These are phyloP conservation scores for Portevinia maculata DNA, from an alignment of 2,888 invertebrate species.

Conservation along the genomic window DNA sequence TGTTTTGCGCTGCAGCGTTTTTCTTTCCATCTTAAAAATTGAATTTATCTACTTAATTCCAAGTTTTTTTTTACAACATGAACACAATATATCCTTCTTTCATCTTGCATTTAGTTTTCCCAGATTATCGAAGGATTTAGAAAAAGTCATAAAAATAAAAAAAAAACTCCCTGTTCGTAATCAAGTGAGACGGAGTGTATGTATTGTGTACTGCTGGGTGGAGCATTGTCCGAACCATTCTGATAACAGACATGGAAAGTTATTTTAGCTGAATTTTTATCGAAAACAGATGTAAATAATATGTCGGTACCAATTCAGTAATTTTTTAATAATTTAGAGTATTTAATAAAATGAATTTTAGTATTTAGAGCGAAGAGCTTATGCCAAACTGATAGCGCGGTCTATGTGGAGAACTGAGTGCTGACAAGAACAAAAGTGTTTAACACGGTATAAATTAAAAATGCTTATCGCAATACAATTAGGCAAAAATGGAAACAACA, in stretches of 20 bases:
- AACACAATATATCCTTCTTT: too few relatives aligned
- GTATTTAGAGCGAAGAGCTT: slow-evolving; percentile 32
- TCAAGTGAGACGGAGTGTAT: too few relatives aligned
- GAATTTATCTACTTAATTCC: too few relatives aligned
- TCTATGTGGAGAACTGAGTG: slow-evolving; percentile 6
- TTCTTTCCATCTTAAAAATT: too few relatives aligned
- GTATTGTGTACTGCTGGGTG: background rate
- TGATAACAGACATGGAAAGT: slow-evolving; percentile 41
- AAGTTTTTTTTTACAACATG: too few relatives aligned
- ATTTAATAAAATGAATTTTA: slow-evolving; percentile 10
- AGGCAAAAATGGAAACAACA: slow-evolving; percentile 29
- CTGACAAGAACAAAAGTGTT: slow-evolving; percentile 22
- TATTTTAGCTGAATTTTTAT: slow-evolving; percentile 33
- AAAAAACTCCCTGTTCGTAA: too few relatives aligned
- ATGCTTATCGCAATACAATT: slow-evolving; percentile 16
- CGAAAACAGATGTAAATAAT: slow-evolving; percentile 43
- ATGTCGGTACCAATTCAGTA: background rate
- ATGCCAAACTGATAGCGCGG: slow-evolving; percentile 28
- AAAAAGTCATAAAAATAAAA: too few relatives aligned
- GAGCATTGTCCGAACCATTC: slow-evolving; percentile 7
- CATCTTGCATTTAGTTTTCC: too few relatives aligned
- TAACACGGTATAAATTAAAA: slow-evolving; percentile 14
- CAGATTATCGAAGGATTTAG: too few relatives aligned
- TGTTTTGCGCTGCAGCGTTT: too few relatives aligned
- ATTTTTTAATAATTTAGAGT: slow-evolving; percentile 34